phyloP scores from a whole-genome alignment of 92 coral and sea anemone genomes.

The Blastomussa wellsi region DNA sequence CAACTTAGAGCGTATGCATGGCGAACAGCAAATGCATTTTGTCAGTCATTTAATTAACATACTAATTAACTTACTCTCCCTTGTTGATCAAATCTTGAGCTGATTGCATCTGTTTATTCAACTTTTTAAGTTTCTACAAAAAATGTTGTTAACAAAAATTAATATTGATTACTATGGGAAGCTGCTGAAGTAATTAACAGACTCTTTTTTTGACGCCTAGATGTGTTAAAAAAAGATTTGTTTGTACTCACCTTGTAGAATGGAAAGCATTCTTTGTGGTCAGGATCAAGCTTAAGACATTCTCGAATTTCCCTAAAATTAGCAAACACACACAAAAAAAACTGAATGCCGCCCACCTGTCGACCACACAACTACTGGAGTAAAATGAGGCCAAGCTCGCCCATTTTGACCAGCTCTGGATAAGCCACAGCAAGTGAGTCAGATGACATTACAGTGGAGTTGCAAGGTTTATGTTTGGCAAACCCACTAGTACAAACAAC shows the following conservation, averaged over 20 bases:
- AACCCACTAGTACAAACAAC: too few species aligned
- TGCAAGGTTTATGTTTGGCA: too few species aligned
- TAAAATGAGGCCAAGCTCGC: too few species aligned
- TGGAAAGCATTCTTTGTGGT: slow-evolving; percentile 96
- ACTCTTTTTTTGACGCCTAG: not conserved
- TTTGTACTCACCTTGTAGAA: slow-evolving; percentile 59
- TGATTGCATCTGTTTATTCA: slow-evolving; percentile 77
- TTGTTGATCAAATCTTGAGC: slow-evolving; percentile 89
- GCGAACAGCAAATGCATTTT: too few species aligned
- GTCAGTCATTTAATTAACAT: too few species aligned
- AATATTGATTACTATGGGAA: not conserved
- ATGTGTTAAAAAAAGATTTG: not conserved
- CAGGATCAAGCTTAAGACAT: slow-evolving; percentile 98
- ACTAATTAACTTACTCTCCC: slow-evolving; percentile 71
- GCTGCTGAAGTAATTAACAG: not conserved
- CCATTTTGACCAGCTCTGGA: too few species aligned
- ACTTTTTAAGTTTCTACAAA: slow-evolving; percentile 87
- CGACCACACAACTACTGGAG: too few species aligned
- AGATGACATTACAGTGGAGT: too few species aligned
- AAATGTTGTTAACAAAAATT: not conserved
- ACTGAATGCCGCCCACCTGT: not conserved
- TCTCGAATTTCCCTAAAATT: slow-evolving; percentile 88
- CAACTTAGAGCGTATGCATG: too few species aligned
- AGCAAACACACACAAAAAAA: not conserved
- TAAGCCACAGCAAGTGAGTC: too few species aligned